A percentile compares a stretch with the other conserved stretches of the same genome.
phyloP scores from a whole-genome alignment of 1,140 invertebrate genomes.

The Trissolcus basalis region DNA sequence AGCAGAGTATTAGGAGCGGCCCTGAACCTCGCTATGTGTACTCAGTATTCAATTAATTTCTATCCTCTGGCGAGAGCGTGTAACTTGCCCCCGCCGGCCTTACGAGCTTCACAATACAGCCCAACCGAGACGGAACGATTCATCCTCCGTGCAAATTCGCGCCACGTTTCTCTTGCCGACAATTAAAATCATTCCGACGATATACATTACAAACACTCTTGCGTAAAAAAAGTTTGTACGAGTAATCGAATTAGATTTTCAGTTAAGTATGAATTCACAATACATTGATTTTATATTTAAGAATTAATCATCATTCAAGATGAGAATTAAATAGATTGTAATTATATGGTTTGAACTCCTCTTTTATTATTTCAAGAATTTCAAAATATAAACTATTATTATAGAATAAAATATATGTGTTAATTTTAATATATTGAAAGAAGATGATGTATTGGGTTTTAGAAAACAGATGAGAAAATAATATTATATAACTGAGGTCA shows the following conservation, averaged over 20 bases:
- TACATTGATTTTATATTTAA: too few relatives aligned
- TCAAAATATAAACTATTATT: too few relatives aligned
- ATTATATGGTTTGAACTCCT: too few relatives aligned
- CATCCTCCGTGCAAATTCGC: slow-evolving; percentile 17
- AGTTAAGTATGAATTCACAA: slow-evolving; percentile 3
- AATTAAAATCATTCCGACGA: slow-evolving; percentile 40
- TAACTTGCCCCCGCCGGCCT: slow-evolving; percentile 36
- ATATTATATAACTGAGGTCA: too few relatives aligned
- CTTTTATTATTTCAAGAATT: too few relatives aligned
- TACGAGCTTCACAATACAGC: slow-evolving; percentile 31
- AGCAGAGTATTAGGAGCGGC: slow-evolving; percentile 56
- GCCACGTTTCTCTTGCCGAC: slow-evolving; percentile 18
- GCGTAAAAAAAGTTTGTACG: slow-evolving; percentile 2
- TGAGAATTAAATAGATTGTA: too few relatives aligned
- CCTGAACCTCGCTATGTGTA: slow-evolving; percentile 53
- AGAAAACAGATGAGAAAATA: too few relatives aligned
- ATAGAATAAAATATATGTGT: too few relatives aligned
- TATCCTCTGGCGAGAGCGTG: slow-evolving; percentile 42
- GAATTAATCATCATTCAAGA: too few relatives aligned
- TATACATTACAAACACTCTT: slow-evolving; percentile 27
- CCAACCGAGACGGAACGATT: slow-evolving; percentile 19
- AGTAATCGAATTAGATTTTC: slow-evolving; percentile 23
- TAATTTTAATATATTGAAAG: too few relatives aligned
- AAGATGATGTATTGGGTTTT: too few relatives aligned
- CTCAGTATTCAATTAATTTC: slow-evolving; percentile 66